Base-by-base conservation (phyloP, 2,888 invertebrate species). In the Crioceris asparagi region DNA sequence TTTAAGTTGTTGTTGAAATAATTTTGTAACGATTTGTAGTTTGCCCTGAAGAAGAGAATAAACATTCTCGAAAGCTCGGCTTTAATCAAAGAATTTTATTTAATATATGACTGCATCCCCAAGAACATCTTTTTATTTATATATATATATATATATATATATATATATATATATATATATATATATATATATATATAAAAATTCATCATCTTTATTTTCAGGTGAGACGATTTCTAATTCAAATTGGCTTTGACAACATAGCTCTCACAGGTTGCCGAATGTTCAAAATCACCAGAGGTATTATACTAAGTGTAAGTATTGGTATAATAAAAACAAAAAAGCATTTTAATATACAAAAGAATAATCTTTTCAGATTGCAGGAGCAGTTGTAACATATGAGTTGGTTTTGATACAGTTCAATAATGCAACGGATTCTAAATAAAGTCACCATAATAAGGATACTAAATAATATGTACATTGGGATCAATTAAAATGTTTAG, bases 381-480 rank as follows among this genome's bases (percentile, higher is more conserved):
- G 57, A 21, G 55, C 60, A 23, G 55, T 60, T 30, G 55, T 60
- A 4, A 59, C 59, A 0, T 60, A 60, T 34, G 60, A 60, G 42
- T 38, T 59, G 12, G 57, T 59, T 3, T 41, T 60, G 32, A 58
- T 60, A 14, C 58, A 59, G 38, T 54, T 59, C 44, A 50, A 53
- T 32, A 30, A 30, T 7, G 35, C 39, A 44, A 37, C 37, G 5
- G 15, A 27, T 27, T 12, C 7, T 6, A 14, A 8, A 27, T 14
- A 12, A n/a, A n/a, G n/a, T n/a, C n/a, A n/a, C n/a, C n/a, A n/a
- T n/a, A n/a, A n/a, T n/a, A n/a, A n/a, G n/a, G n/a, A n/a, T n/a
- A n/a, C n/a, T n/a, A 21, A 21, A 21, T 21, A 21, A 10, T 7
- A 21, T 21, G 10, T 7, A 21, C 21, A 21, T 21, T 31, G 25